A percentile compares a stretch with the other conserved stretches of the same genome.
Evolutionary conservation across 2,888 invertebrate genomes (phyloP).

Genomic region (Alloplasta piceator): DNA sequence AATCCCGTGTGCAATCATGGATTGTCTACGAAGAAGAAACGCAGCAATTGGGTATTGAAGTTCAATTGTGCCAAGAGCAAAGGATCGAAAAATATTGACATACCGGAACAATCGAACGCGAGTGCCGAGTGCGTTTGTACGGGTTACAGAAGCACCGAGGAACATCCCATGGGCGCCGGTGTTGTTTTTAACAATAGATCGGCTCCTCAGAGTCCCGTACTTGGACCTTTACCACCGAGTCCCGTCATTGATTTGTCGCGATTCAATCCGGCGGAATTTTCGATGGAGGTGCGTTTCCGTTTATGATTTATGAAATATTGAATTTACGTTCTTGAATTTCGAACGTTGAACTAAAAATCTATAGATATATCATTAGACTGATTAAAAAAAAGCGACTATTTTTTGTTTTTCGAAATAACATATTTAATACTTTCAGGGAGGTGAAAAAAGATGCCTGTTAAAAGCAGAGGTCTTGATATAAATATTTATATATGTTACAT

Average conservation of each 20-base stretch:
- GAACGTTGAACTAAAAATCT: too few relatives aligned
- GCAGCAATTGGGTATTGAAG: constrained; percentile 81
- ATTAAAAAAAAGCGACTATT: too few relatives aligned
- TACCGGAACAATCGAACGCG: constrained; percentile 80
- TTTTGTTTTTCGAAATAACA: too few relatives aligned
- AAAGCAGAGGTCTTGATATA: too few relatives aligned
- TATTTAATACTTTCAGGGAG: too few relatives aligned
- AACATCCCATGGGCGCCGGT: constrained; percentile 83
- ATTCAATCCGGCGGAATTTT: constrained; percentile 85
- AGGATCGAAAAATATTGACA: constrained; percentile 81
- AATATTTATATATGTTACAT: too few relatives aligned
- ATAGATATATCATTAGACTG: too few relatives aligned
- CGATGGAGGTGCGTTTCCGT: constrained; percentile 80
- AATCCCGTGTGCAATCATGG: constrained; percentile 79
- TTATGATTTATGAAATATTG: background rate
- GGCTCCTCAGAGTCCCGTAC: constrained; percentile 80
- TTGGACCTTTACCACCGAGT: constrained; percentile 80
- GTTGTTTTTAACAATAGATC: constrained; percentile 80
- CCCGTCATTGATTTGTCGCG: constrained; percentile 84
- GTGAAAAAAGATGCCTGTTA: too few relatives aligned
- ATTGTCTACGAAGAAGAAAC: constrained; percentile 81
- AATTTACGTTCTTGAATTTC: too few relatives aligned
- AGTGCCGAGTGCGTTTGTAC: constrained; percentile 87
- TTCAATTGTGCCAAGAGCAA: constrained; percentile 82
- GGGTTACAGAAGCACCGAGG: constrained; percentile 86